A percentile compares a stretch with the other conserved stretches of the same genome.
phyloP scores from a whole-genome alignment of 2,888 invertebrate species.

The Platerodrilus igneus region DNA sequence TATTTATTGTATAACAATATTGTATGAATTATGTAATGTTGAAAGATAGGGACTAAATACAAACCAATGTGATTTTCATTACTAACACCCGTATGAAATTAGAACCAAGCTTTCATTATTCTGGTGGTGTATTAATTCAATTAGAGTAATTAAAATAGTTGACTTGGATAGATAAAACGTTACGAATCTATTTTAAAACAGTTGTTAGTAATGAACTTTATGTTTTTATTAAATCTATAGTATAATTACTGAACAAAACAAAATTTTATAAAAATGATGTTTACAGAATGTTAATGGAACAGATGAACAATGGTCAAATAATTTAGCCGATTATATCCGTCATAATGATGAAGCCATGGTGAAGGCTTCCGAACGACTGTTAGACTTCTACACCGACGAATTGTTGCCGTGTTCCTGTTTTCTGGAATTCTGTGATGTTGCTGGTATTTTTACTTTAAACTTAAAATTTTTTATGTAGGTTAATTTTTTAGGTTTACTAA shows the following conservation, averaged over 20 bases:
- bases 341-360: constrained; percentile 88
- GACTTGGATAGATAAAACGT: no score
- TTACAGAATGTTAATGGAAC: constrained; percentile 64
- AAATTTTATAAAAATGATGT: constrained; percentile 4
- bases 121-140: no score
- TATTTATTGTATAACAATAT: background rate
- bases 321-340: constrained; percentile 87
- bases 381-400: constrained; percentile 81
- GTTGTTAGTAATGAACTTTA: no score
- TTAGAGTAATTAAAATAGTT: no score
- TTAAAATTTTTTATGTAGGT: constrained; percentile 3
- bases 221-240: no score
- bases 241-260: no score
- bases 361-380: constrained; percentile 80
- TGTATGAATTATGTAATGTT: no score
- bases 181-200: no score
- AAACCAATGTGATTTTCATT: background rate
- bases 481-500: constrained; percentile 56
- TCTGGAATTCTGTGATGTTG: constrained; percentile 89
- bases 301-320: constrained; percentile 84
- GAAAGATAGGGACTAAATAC: background rate
- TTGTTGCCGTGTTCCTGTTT: constrained; percentile 85
- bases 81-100: no score
- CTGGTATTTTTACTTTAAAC: constrained; percentile 52
- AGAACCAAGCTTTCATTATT: no score